A percentile compares a stretch with the other conserved stretches of the same genome.
Conservation (phyloP, 2,113 vertebrate genomes). For the Siniperca knerii region DNA sequence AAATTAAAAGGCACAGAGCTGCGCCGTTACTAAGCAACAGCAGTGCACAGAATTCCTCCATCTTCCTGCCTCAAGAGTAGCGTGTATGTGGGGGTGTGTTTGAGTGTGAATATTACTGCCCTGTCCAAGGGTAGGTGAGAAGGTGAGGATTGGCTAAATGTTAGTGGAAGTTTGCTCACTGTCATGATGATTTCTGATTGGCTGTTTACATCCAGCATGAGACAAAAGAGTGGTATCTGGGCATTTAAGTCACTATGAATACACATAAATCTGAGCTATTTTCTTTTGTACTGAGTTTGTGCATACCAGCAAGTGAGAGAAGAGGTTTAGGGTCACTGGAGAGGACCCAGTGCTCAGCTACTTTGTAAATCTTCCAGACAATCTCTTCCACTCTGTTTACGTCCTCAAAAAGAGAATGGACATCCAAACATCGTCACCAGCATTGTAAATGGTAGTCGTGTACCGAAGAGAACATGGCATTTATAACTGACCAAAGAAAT, state of each 20-base stretch:
- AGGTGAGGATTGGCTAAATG: constrained; percentile 8
- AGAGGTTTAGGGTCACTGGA: constrained; percentile 30
- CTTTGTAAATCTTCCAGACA: constrained; percentile 59
- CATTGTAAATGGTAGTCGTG: constrained; percentile 49
- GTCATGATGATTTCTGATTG: constrained; percentile 56
- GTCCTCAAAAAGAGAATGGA: constrained; percentile 30
- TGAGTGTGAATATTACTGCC: constrained; percentile 16
- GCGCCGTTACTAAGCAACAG: constrained; percentile 79
- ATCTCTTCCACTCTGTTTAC: constrained; percentile 25
- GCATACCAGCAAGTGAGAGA: constrained; percentile 6
- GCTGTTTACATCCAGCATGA: constrained; percentile 1
- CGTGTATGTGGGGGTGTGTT: constrained; percentile 28
- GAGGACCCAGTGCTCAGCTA: constrained; percentile 29
- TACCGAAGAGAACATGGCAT: constrained; percentile 28
- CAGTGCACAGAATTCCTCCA: constrained; percentile 66
- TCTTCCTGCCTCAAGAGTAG: constrained; percentile 58
- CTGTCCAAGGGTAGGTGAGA: constrained; percentile 1
- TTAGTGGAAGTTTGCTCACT: constrained; percentile 34
- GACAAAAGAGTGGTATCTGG: constrained; percentile 38
- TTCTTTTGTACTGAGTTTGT: constrained; percentile 30
- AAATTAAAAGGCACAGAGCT: constrained; percentile 49
- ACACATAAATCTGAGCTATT: constrained; percentile 2
- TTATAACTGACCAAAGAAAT: constrained; percentile 32
- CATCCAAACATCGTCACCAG: constrained; percentile 31
- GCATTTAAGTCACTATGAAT: constrained; percentile 31